Base-by-base conservation (phyloP, 1,140 invertebrate genomes). In the Pararge aegeria region DNA sequence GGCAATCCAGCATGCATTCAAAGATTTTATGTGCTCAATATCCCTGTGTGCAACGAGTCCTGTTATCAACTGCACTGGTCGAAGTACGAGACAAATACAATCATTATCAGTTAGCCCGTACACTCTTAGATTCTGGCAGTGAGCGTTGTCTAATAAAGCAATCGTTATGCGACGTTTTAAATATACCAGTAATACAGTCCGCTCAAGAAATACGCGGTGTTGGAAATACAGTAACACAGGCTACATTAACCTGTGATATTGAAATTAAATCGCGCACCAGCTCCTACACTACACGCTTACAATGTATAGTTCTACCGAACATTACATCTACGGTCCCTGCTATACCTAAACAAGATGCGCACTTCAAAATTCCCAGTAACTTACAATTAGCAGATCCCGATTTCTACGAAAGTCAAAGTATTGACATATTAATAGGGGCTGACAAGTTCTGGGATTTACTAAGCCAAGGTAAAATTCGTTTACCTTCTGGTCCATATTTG, bases 121-220 rank as follows among this genome's bases (percentile, higher is more conserved):
- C 30, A 37, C 30, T 37, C 2, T 37, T 37, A 37, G 30, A 37
- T 12, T 9, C 30, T 2, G 65, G 68, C 0, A 73, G 65, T 30
- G 54, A 73, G 40, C 48, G 58, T 16, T 60, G 57, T 55, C 68
- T 68, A 44, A 63, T 74, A 40, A 60, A 62, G 10, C 50, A 70
- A 46, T 59, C 46, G 37, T 64, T 73, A 51, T 67, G 62, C 49
- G 24, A 70, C 27, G 16, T 49, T 44, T 50, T 70, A 29, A 61
- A 70, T 12, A 30, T 61, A 34, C 38, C 37, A 40, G 21, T 56
- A 18, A 54, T 66, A 74, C 65, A 70, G 68, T 70, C 65, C 58
- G 63, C 63, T 55, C 16, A 66, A 27, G 38, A 61, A 44, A 58
- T 75, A 13, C 38, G 54, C 21, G 68, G 66, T 3, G 62, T 75